Percentiles rank a stretch among this genome's conserved stretches.
phyloP scores from a whole-genome alignment of 2,888 invertebrate genomes.

The Hyposoter didymator region DNA sequence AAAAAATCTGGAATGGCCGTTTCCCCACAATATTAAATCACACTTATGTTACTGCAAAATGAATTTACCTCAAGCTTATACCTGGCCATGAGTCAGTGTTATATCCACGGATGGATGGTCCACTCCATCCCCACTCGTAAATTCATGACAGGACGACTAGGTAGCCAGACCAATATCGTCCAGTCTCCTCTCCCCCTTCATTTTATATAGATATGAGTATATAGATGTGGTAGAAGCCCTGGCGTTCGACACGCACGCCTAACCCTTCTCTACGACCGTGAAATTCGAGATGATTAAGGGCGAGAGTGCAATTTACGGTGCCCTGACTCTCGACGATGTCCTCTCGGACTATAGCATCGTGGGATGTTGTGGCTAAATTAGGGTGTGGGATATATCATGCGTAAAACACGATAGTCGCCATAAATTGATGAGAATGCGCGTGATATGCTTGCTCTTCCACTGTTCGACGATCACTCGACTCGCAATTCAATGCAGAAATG shows the following conservation, averaged over 20 bases:
- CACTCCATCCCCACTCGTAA: slow-evolving; percentile 57
- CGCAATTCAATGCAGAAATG: background rate
- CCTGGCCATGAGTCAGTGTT: slow-evolving; percentile 18
- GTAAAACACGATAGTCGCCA: slow-evolving; percentile 63
- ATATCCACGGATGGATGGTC: slow-evolving; percentile 54
- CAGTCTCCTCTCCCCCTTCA: background rate
- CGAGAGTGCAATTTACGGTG: slow-evolving; percentile 68
- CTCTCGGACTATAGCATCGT: slow-evolving; percentile 18
- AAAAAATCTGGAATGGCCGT: background rate
- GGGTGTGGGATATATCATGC: slow-evolving; percentile 66
- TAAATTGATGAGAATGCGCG: slow-evolving; percentile 62
- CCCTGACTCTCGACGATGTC: slow-evolving; percentile 60
- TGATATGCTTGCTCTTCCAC: slow-evolving; percentile 27
- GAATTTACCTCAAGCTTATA: slow-evolving; percentile 16
- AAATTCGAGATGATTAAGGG: slow-evolving; percentile 68
- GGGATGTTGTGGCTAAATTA: slow-evolving; percentile 56
- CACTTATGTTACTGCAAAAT: slow-evolving; percentile 21
- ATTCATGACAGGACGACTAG: slow-evolving; percentile 60
- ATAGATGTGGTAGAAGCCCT: slow-evolving; percentile 47
- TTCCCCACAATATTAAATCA: slow-evolving; percentile 7
- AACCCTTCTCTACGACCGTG: slow-evolving; percentile 67
- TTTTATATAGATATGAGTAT: slow-evolving; percentile 28
- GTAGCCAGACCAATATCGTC: slow-evolving; percentile 51
- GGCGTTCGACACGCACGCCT: slow-evolving; percentile 66
- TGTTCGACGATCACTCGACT: slow-evolving; percentile 23